These are phyloP conservation scores for Trachops cirrhosus DNA, from an alignment of 2,797 vertebrate genomes.

Conservation along the genomic window DNA sequence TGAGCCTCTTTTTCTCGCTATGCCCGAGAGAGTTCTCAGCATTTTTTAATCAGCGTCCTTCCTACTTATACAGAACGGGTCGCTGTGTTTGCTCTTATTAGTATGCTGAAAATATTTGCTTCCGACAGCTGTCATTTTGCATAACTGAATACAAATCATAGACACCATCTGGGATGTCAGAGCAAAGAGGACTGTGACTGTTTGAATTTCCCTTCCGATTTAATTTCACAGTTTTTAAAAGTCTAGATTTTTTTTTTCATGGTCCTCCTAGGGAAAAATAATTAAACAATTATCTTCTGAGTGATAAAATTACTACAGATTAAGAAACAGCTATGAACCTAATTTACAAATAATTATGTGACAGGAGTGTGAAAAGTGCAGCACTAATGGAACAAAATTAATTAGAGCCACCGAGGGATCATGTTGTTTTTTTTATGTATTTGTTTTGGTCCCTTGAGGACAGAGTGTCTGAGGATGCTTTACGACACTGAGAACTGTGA, in stretches of 20 bases:
- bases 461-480: background rate
- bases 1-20: background rate
- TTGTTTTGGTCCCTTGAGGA: background rate
- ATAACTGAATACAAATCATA: conserved; percentile 43
- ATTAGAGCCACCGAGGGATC: conserved; percentile 6
- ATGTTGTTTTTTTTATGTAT: conserved; percentile 11
- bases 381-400: conserved; percentile 50
- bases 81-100: conserved; percentile 33
- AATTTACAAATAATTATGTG: conserved; percentile 53
- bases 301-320: conserved; percentile 64
- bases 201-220: conserved; percentile 59
- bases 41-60: background rate
- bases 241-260: conserved; percentile 44
- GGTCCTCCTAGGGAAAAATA: conserved; percentile 56
- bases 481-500: background rate
- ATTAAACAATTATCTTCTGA: conserved; percentile 58
- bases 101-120: conserved; percentile 71
- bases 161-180: conserved; percentile 58
- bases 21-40: background rate
- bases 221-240: conserved; percentile 59
- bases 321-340: conserved; percentile 56
- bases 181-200: conserved; percentile 30
- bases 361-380: background rate
- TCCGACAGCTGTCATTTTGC: conserved; percentile 62
- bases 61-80: background rate